Base-by-base conservation (phyloP, 2,888 invertebrate genomes). In the Amblyjoppa fuscipennis region DNA sequence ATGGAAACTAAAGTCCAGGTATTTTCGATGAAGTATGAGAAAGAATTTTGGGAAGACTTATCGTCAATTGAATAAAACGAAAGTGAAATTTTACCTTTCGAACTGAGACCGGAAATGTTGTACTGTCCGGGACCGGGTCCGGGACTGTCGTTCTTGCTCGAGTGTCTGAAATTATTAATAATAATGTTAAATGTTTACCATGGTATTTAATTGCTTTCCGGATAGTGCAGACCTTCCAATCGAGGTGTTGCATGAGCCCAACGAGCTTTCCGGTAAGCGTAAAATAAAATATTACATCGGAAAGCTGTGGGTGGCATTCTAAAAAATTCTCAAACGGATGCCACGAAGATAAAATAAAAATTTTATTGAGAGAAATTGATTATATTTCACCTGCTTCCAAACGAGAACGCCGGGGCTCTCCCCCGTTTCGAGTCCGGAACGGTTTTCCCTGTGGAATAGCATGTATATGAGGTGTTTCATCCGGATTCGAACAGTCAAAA, bases 81-180 rank as follows among this genome's bases (percentile, higher is more conserved):
- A 28, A 13, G 13, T 64, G 31, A 61, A 28, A 61, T 61, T 91
- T 94, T 94, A 96, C 98, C 98, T 96, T 97, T 98, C 64, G 97
- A 95, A 79, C 97, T 97, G 92, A 98, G 95, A 85, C 98, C 98
- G 88, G 97, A 97, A 69, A 98, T 97, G 93, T 98, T 98, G 94
- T 98, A 98, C 87, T 97, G 96, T n/a, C 98, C 98, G 20, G 98
- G 98, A 28, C 98, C 98, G 1, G 98, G 98, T 45, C 98, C 98
- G 66, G 96, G 95, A 89, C 96, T 96, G 81, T 95, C 94, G 77
- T 93, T 94, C 89, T 95, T 95, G 49, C 92, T 92, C 56, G 94
- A 93, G 87, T 95, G 95, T 83, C 95, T 95, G 82, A 20, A 91
- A 87, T 78, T 28, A 20, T 66, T 31, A 74, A 68, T 64, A 51